phyloP scores from a whole-genome alignment of 2,113 vertebrate genomes.

The Hypomesus transpacificus region DNA sequence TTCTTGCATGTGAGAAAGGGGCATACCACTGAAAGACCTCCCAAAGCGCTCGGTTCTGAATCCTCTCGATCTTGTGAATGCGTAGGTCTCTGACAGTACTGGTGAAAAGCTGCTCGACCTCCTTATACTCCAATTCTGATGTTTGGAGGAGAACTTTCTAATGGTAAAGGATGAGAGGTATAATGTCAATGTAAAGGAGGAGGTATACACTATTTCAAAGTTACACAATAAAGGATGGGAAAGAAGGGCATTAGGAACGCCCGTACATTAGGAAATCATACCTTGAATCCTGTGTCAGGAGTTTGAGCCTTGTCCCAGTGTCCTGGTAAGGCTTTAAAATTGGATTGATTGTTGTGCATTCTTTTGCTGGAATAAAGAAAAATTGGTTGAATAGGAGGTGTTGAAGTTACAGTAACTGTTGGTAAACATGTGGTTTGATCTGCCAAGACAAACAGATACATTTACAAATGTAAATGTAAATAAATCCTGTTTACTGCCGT shows the following conservation, averaged over 20 bases:
- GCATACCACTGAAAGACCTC: neutral
- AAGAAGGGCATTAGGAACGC: no score
- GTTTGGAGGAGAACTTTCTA: slow-evolving; percentile 50
- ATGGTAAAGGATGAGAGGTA: neutral
- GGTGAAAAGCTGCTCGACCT: slow-evolving; percentile 56
- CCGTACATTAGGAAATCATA: slow-evolving; percentile 21
- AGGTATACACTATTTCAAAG: no score
- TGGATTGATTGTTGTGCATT: slow-evolving; percentile 4
- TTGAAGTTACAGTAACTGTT: neutral
- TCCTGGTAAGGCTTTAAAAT: slow-evolving; percentile 41
- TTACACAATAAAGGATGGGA: neutral
- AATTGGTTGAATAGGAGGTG: neutral
- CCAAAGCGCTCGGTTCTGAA: neutral
- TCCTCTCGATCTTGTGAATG: slow-evolving; percentile 24
- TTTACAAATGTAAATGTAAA: no score
- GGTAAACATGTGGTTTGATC: neutral
- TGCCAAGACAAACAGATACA: neutral
- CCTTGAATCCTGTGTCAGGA: slow-evolving; percentile 61
- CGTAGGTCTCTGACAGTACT: slow-evolving; percentile 57
- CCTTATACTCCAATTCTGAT: slow-evolving; percentile 52
- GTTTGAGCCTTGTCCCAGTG: slow-evolving; percentile 66
- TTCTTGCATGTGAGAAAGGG: neutral
- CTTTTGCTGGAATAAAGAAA: slow-evolving; percentile 36
- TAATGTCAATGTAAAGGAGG: neutral
- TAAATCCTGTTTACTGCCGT: no score